phyloP scores from a whole-genome alignment of 2,888 invertebrate genomes.

The Malachius bipustulatus region DNA sequence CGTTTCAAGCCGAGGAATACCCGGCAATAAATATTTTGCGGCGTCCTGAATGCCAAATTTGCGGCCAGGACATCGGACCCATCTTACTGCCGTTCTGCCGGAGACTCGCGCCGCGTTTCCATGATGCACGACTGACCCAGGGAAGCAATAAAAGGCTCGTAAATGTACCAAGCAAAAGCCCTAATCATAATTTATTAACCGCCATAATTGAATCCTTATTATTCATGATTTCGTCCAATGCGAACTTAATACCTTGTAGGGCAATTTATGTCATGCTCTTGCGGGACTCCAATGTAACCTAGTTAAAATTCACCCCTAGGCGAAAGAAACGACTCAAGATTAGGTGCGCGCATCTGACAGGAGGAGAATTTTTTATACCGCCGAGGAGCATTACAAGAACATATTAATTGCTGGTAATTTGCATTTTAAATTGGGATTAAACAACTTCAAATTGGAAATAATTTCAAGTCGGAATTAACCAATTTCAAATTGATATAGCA shows the following conservation, averaged over 20 bases:
- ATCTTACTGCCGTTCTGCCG: constrained; percentile 5
- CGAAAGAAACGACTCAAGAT: too few relatives aligned
- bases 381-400: too few relatives aligned
- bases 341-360: too few relatives aligned
- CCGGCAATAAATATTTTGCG: constrained; percentile 5
- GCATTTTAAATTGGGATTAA: too few relatives aligned
- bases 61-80: constrained; percentile 5
- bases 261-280: neutral
- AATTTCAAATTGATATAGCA: too few relatives aligned
- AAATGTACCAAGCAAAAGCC: constrained; percentile 12
- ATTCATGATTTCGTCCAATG: constrained; percentile 24
- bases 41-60: constrained; percentile 8
- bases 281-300: neutral
- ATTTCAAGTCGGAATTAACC: too few relatives aligned
- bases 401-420: too few relatives aligned
- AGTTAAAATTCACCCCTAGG: too few relatives aligned
- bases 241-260: neutral
- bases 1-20: too few relatives aligned
- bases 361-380: too few relatives aligned
- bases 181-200: constrained; percentile 24
- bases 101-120: neutral
- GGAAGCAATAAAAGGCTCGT: constrained; percentile 7
- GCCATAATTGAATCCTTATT: constrained; percentile 26
- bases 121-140: constrained; percentile 8
- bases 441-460: too few relatives aligned